Conservation (phyloP, 2,113 vertebrate genomes). For the Lutjanus erythropterus region DNA sequence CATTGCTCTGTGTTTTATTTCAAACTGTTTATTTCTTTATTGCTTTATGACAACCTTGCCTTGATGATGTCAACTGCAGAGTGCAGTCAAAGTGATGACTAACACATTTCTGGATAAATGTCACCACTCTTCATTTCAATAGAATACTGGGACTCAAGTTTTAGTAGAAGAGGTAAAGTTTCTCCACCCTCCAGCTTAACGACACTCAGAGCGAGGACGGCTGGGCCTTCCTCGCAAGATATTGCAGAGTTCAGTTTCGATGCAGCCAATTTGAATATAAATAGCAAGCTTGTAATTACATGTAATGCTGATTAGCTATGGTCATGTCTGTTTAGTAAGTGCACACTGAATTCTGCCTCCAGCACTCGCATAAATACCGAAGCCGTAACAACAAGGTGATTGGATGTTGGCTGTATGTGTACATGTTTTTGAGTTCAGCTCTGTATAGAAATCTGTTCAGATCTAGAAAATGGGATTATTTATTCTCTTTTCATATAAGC, state of each 20-base stretch:
- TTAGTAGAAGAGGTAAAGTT: background rate
- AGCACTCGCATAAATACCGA: constrained; percentile 48
- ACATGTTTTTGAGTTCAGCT: constrained; percentile 39
- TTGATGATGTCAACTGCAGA: constrained; percentile 81
- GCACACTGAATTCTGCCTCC: constrained; percentile 47
- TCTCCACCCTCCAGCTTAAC: constrained; percentile 5
- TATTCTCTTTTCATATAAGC: constrained; percentile 53
- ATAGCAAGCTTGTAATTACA: constrained; percentile 37
- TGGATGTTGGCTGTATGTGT: constrained; percentile 33
- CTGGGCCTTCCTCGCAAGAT: constrained; percentile 53
- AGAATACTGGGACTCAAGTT: constrained; percentile 5
- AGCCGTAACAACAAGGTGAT: constrained; percentile 54
- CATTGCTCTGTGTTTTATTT: constrained; percentile 74
- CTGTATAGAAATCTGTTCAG: constrained; percentile 26
- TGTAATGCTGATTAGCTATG: constrained; percentile 22
- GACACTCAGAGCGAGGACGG: constrained; percentile 33
- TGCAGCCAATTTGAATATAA: constrained; percentile 21
- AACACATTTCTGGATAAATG: constrained; percentile 49
- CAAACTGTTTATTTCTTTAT: constrained; percentile 70
- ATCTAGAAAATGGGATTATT: constrained; percentile 42
- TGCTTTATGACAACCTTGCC: constrained; percentile 81
- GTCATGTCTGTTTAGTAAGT: constrained; percentile 47
- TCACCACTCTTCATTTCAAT: constrained; percentile 16
- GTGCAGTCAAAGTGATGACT: constrained; percentile 65
- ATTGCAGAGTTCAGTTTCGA: background rate